These are phyloP conservation scores for Apotomis betuletana DNA, from an alignment of 2,888 invertebrate genomes.

Conservation along the genomic window DNA sequence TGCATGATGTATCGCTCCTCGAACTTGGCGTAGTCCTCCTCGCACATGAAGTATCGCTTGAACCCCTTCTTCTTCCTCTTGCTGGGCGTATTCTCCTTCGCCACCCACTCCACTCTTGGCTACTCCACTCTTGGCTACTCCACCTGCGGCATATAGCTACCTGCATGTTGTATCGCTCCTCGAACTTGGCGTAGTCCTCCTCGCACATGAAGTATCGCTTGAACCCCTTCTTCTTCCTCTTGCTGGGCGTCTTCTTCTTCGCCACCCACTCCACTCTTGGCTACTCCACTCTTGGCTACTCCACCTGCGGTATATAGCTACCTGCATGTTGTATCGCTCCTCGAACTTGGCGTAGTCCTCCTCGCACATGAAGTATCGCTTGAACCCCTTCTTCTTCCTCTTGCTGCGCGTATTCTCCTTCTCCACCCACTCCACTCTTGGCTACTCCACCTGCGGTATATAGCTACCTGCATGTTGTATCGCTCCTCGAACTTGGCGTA, in stretches of 20 bases:
- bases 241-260: slow-evolving; percentile 11
- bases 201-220: slow-evolving; percentile 40
- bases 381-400: no score
- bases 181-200: slow-evolving; percentile 35
- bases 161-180: slow-evolving; percentile 37
- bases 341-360: no score
- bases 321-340: no score
- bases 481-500: no score
- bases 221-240: slow-evolving; percentile 36
- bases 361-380: no score
- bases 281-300: no score
- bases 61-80: slow-evolving; percentile 35
- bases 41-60: slow-evolving; percentile 39
- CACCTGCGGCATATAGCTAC: neutral
- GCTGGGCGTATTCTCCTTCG: slow-evolving; percentile 10
- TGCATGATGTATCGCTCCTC: slow-evolving; percentile 37
- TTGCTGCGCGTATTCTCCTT: no score
- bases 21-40: slow-evolving; percentile 36
- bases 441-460: no score
- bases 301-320: no score
- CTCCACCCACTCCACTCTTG: no score
- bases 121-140: slow-evolving; percentile 6
- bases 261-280: slow-evolving; percentile 26
- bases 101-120: slow-evolving; percentile 5
- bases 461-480: no score